Conservation (phyloP, 2,797 vertebrate species). For the Anabas testudineus region DNA sequence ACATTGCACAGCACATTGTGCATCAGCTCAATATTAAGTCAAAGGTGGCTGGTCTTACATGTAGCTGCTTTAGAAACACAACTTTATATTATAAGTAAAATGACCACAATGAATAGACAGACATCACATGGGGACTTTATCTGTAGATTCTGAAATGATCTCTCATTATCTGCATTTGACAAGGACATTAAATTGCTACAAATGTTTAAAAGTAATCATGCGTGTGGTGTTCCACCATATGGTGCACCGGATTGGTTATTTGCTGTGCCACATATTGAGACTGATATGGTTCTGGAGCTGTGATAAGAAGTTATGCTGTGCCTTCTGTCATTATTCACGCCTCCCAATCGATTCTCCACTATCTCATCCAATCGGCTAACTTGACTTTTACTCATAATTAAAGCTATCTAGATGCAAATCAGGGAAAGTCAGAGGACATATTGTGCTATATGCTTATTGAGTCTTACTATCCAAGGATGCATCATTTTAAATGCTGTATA, state of each 20-base stretch:
- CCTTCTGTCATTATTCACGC: slow-evolving; percentile 85
- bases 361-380: slow-evolving; percentile 80
- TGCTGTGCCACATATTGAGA: slow-evolving; percentile 62
- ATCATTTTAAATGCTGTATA: slow-evolving; percentile 39
- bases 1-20: no score
- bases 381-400: slow-evolving; percentile 89
- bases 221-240: slow-evolving; percentile 24
- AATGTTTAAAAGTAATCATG: slow-evolving; percentile 24
- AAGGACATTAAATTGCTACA: slow-evolving; percentile 37
- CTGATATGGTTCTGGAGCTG: slow-evolving; percentile 66
- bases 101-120: neutral
- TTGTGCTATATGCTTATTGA: slow-evolving; percentile 74
- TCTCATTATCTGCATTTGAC: slow-evolving; percentile 35
- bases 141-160: slow-evolving; percentile 30
- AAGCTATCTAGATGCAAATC: slow-evolving; percentile 89
- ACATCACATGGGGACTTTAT: slow-evolving; percentile 14
- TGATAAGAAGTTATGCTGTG: slow-evolving; percentile 75
- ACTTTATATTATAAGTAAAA: slow-evolving; percentile 12
- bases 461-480: slow-evolving; percentile 41
- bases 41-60: neutral
- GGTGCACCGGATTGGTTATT: slow-evolving; percentile 40
- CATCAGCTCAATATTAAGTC: neutral
- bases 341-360: slow-evolving; percentile 85
- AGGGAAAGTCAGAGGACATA: slow-evolving; percentile 76
- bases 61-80: slow-evolving; percentile 2